Conservation (phyloP, 1,140 invertebrate genomes). For the Calephelis nemesis region DNA sequence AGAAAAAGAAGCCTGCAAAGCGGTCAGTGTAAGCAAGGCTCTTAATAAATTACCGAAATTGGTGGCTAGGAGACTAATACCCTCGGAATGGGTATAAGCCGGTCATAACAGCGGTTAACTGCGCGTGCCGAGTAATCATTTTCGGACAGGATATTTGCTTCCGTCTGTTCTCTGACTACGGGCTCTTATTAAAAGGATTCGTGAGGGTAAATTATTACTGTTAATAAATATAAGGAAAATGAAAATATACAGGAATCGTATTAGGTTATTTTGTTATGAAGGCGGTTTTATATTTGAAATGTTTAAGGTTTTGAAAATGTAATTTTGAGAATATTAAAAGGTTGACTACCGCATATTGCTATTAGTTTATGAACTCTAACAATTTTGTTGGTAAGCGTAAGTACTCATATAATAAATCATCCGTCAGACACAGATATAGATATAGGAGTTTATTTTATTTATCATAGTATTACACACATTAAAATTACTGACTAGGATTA, state of each 20-base stretch:
- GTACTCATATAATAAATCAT: no score
- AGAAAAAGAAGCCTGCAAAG: conserved; percentile 65
- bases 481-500: no score
- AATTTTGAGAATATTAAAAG: no score
- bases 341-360: no score
- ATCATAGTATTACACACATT: no score
- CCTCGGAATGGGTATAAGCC: conserved; percentile 72
- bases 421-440: no score
- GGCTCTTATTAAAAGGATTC: conserved; percentile 67
- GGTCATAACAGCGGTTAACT: conserved; percentile 70
- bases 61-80: conserved; percentile 72
- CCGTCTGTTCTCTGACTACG: conserved; percentile 57
- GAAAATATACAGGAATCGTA: conserved; percentile 29
- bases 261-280: conserved; percentile 18
- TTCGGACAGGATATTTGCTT: conserved; percentile 72
- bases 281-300: not conserved
- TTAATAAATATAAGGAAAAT: conserved; percentile 38
- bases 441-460: no score
- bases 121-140: conserved; percentile 71
- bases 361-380: no score
- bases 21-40: conserved; percentile 55
- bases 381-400: no score
- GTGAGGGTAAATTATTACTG: conserved; percentile 38
- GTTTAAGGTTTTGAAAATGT: not conserved
- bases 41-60: conserved; percentile 76